These are phyloP conservation scores for Sebastes schlegelii DNA, from an alignment of 2,113 vertebrate genomes.

Conservation along the genomic window DNA sequence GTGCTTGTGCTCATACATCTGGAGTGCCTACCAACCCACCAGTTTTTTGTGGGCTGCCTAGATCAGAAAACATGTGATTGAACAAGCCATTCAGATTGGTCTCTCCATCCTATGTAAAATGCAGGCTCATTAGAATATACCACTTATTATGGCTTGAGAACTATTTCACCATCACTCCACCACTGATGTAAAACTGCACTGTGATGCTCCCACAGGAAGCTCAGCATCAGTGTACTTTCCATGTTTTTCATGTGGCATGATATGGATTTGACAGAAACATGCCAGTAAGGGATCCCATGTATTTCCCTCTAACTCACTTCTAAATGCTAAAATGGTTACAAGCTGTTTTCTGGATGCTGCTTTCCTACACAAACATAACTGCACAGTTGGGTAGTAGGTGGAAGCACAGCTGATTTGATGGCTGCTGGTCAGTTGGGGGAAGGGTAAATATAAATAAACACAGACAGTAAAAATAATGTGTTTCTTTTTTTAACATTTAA, in stretches of 20 bases:
- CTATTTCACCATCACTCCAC: background rate
- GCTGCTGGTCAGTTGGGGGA: slow-evolving; percentile 20
- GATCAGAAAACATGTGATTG: no score
- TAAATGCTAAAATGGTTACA: slow-evolving; percentile 6
- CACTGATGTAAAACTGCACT: background rate
- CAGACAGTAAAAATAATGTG: no score
- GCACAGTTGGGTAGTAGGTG: background rate
- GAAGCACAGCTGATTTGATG: slow-evolving; percentile 24
- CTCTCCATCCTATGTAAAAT: no score
- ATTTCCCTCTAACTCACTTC: background rate
- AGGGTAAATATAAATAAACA: no score
- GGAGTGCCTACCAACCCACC: no score
- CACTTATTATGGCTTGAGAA: no score
- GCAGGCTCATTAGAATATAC: no score
- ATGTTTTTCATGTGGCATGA: slow-evolving; percentile 16
- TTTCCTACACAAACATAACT: slow-evolving; percentile 12
- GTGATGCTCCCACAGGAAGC: background rate
- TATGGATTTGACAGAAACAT: slow-evolving; percentile 23
- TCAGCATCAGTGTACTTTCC: background rate
- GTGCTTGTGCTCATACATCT: no score
- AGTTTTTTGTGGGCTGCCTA: no score
- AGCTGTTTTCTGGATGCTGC: slow-evolving; percentile 9
- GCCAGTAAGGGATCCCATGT: background rate
- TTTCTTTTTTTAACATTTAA: no score
- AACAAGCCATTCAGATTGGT: no score